Evolutionary conservation across 2,888 invertebrate genomes (phyloP), one percentile per base, ranked within the genome.

Genomic region (Mesochorus sp.): DNA sequence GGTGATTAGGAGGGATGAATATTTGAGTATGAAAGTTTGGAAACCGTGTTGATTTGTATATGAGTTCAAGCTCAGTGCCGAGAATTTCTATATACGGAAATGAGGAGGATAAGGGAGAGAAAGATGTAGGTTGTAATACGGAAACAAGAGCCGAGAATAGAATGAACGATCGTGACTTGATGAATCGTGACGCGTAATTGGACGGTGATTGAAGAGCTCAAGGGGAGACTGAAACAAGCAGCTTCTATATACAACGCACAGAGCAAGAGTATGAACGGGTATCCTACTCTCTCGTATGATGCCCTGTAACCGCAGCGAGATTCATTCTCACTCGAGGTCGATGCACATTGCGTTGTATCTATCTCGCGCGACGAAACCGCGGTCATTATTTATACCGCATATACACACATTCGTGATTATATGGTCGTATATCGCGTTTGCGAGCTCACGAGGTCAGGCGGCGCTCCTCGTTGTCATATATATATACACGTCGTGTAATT

Each of bases 111-210:
- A 64, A 24, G 39, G 57, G 57, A 57, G 55, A 67, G 68, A 61
- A 34, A 57, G 39, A 61, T 73, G 14, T 55, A 77, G 61, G 67
- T 73, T 77, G n/a, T 74, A 68, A 77, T 68, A 57, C 73, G 77
- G 74, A 77, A 77, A 77, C 67, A 64, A 73, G 77, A 68, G 68
- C 64, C 66, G 55, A 62, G 79, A 79, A 76, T 74, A 76, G 76
- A 79, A 76, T 72, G 68, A 74, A 79, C 62, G 76, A 77, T 82
- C 59, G 75, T 78, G 78, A 80, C 80, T 81, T 80, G 80, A 81
- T 81, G 79, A 81, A 81, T 81, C 76, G 79, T 66, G 76, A 79
- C 73, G 76, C 76, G 80, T 79, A 81, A 81, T 81, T 79, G 80
- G 76, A 81, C 76, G 76, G 76, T 81, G 80, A 81, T 81, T 79